Evolutionary conservation across 2,797 vertebrate genomes (phyloP).

Genomic region (Lagodon rhomboides): DNA sequence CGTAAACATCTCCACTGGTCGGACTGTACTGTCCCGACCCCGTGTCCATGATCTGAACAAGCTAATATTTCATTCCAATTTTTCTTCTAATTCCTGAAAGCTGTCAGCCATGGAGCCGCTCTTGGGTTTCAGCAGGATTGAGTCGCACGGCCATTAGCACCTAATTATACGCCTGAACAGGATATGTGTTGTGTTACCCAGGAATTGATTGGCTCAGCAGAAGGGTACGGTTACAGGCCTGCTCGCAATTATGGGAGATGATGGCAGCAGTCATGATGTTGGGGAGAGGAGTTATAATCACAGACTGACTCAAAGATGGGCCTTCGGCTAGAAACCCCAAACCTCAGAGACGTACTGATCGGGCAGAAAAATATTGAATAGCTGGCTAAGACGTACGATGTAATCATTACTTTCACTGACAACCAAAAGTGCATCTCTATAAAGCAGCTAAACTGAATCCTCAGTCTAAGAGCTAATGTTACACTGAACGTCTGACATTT

Average conservation of each 20-base stretch:
- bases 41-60: background rate
- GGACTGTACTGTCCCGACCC: background rate
- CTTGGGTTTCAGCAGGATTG: slow-evolving; percentile 68
- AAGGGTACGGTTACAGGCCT: slow-evolving; percentile 69
- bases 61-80: slow-evolving; percentile 13
- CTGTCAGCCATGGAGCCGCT: slow-evolving; percentile 22
- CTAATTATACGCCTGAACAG: slow-evolving; percentile 79
- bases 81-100: slow-evolving; percentile 64
- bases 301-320: slow-evolving; percentile 6
- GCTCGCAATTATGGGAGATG: slow-evolving; percentile 54
- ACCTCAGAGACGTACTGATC: background rate
- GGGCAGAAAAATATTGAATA: background rate
- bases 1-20: background rate
- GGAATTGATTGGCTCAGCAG: slow-evolving; percentile 75
- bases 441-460: background rate
- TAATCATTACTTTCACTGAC: background rate
- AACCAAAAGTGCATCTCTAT: background rate
- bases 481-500: too few relatives aligned
- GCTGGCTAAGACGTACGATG: too few relatives aligned
- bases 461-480: too few relatives aligned
- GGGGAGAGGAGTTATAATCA: slow-evolving; percentile 34
- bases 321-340: background rate
- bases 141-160: slow-evolving; percentile 74
- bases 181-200: slow-evolving; percentile 77
- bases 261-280: slow-evolving; percentile 17